Evolutionary conservation across 2,797 vertebrate genomes (phyloP).

Genomic region (Antrozous pallidus): DNA sequence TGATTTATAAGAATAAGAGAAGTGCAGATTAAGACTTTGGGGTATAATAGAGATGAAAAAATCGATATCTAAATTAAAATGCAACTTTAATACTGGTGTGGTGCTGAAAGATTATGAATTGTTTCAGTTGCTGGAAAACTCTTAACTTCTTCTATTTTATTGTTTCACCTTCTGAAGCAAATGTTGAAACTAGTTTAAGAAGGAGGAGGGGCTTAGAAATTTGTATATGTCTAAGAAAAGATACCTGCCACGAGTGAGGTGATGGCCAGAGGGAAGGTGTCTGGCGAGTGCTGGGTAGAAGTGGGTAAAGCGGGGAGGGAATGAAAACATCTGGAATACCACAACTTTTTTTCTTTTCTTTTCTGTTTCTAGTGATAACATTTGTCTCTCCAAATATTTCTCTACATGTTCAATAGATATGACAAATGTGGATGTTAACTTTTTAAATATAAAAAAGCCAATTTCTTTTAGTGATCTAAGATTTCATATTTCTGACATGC

Average conservation of each 20-base stretch:
- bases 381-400: slow-evolving; percentile 29
- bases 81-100: background rate
- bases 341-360: background rate
- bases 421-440: background rate
- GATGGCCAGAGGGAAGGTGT: too few species aligned
- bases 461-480: slow-evolving; percentile 29
- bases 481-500: slow-evolving; percentile 20
- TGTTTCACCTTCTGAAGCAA: background rate
- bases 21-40: background rate
- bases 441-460: slow-evolving; percentile 18
- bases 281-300: too few species aligned
- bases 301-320: too few species aligned
- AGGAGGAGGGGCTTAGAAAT: background rate
- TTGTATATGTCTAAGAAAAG: slow-evolving; percentile 22
- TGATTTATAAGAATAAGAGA: slow-evolving; percentile 12
- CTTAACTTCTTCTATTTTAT: background rate
- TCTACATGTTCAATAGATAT: background rate
- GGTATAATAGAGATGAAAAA: background rate
- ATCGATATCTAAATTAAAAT: slow-evolving; percentile 34
- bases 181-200: slow-evolving; percentile 11
- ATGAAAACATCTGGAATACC: background rate
- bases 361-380: background rate
- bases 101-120: slow-evolving; percentile 5
- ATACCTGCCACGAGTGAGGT: background rate
- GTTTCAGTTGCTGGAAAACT: background rate